Conservation (phyloP, 2,888 invertebrate genomes). For the Morpho helenor region DNA sequence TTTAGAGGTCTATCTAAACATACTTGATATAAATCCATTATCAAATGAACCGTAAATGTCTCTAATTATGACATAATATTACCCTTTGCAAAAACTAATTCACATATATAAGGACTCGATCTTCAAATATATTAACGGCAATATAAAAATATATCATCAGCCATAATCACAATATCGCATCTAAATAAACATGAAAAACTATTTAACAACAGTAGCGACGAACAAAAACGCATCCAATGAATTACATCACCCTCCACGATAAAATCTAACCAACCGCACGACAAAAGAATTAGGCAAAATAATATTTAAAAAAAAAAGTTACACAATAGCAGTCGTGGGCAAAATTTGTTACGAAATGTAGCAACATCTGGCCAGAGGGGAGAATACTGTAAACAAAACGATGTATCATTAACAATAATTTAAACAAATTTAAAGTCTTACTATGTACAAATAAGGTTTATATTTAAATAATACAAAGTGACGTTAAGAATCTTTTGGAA, state of each 20-base stretch:
- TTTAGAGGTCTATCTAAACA: too few relatives aligned
- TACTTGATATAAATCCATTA: too few relatives aligned
- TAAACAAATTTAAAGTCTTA: conserved; percentile 19
- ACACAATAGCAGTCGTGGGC: conserved; percentile 73
- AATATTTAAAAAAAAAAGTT: conserved; percentile 61
- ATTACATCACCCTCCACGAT: conserved; percentile 60
- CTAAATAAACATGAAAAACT: conserved; percentile 41
- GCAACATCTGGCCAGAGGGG: conserved; percentile 77
- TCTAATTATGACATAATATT: neutral
- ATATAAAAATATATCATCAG: conserved; percentile 21
- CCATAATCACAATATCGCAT: conserved; percentile 33
- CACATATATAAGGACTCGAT: too few relatives aligned
- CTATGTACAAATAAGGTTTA: too few relatives aligned
- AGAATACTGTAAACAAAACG: conserved; percentile 27
- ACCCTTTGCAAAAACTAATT: too few relatives aligned
- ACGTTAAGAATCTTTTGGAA: conserved; percentile 30
- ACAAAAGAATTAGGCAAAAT: conserved; percentile 75
- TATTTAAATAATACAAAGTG: conserved; percentile 16
- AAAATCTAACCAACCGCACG: conserved; percentile 73
- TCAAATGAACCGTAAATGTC: too few relatives aligned
- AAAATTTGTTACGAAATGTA: conserved; percentile 76
- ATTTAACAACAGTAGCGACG: conserved; percentile 52
- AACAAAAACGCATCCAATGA: conserved; percentile 63
- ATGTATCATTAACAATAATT: conserved; percentile 1
- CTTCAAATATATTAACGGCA: conserved; percentile 23